phyloP scores from a whole-genome alignment of 2,888 invertebrate species.

The Andrena fulva region DNA sequence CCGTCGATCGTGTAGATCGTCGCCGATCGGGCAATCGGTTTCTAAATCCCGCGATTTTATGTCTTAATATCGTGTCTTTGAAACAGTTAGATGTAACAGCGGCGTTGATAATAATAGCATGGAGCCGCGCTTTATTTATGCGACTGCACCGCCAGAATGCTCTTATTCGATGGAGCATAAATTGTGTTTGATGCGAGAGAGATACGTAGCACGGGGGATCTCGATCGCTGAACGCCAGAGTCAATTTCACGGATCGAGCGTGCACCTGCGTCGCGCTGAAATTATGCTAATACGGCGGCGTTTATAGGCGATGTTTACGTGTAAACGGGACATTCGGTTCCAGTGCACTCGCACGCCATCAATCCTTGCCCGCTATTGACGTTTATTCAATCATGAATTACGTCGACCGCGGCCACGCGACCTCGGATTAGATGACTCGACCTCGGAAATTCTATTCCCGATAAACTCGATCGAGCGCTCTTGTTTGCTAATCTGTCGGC shows the following conservation, averaged over 20 bases:
- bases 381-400: constrained; percentile 60
- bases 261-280: constrained; percentile 40
- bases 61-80: constrained; percentile 25
- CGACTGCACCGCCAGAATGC: not conserved
- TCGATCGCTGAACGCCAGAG: constrained; percentile 16
- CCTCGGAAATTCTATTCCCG: constrained; percentile 59
- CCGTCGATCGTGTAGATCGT: constrained; percentile 22
- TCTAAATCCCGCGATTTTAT: constrained; percentile 30
- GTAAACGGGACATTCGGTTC: constrained; percentile 49
- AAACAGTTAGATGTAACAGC: not conserved
- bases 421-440: constrained; percentile 54
- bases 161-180: constrained; percentile 24
- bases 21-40: constrained; percentile 5
- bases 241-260: constrained; percentile 24
- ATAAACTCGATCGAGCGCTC: constrained; percentile 27
- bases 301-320: not conserved
- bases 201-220: not conserved
- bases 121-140: constrained; percentile 18
- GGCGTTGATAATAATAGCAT: constrained; percentile 8
- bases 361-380: constrained; percentile 54
- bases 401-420: constrained; percentile 55
- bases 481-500: constrained; percentile 3
- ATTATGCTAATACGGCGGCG: constrained; percentile 45
- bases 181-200: constrained; percentile 20
- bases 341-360: constrained; percentile 32